These are phyloP conservation scores for Drosophila ironensis DNA, from an alignment of 1,140 invertebrate genomes.

Conservation along the genomic window DNA sequence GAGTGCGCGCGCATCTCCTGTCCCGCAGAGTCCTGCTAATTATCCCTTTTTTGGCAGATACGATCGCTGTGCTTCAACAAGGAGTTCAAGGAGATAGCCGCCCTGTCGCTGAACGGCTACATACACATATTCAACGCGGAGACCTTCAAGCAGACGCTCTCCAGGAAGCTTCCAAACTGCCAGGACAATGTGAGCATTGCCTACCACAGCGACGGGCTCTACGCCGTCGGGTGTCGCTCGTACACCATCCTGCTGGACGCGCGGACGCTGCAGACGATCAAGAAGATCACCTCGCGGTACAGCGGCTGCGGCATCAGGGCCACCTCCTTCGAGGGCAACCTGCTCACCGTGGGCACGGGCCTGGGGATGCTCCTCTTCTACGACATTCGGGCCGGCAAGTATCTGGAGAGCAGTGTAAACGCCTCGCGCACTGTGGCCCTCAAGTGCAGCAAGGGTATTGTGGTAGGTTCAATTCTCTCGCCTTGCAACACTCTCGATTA, in stretches of 20 bases:
- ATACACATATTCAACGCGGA: slow-evolving; percentile 96
- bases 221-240: slow-evolving; percentile 96
- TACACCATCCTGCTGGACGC: slow-evolving; percentile 95
- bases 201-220: slow-evolving; percentile 90
- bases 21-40: not conserved
- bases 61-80: slow-evolving; percentile 94
- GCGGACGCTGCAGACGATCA: slow-evolving; percentile 89
- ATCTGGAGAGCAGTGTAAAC: slow-evolving; percentile 94
- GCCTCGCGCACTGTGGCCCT: slow-evolving; percentile 93
- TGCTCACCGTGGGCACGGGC: slow-evolving; percentile 96
- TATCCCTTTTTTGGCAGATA: slow-evolving; percentile 83
- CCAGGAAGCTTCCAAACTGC: slow-evolving; percentile 92
- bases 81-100: slow-evolving; percentile 92
- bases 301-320: slow-evolving; percentile 94
- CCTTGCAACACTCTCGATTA: too few species aligned
- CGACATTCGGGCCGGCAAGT: slow-evolving; percentile 94
- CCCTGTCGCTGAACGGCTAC: slow-evolving; percentile 95
- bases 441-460: slow-evolving; percentile 94
- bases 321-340: slow-evolving; percentile 93
- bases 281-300: slow-evolving; percentile 88
- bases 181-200: slow-evolving; percentile 97
- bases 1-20: too few species aligned
- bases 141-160: slow-evolving; percentile 92
- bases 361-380: slow-evolving; percentile 96
- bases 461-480: slow-evolving; percentile 85